Evolutionary conservation across 2,888 invertebrate species (phyloP), one percentile per base, ranked within the genome.

Genomic region (Scaeva pyrastri): DNA sequence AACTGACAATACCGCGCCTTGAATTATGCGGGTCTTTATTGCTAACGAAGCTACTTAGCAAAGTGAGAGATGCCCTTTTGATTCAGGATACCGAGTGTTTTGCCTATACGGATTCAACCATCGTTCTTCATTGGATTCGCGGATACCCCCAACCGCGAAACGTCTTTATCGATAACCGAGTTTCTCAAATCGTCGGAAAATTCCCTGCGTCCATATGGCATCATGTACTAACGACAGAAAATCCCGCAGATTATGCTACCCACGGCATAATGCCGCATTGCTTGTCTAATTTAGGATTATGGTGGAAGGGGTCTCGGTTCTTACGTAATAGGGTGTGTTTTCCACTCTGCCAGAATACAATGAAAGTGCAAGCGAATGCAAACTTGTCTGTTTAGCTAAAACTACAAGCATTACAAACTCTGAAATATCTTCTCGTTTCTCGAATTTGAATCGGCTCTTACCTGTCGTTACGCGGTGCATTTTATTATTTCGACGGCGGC

Each of bases 81-180:
- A 12, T 41, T 41, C 11, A 41, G 1, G 41, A 41, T 2, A 41
- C 41, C 41, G 41, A 41, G 4, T 41, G 41, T 12, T 41, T 41
- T 41, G 41, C 41, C 41, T 41, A 41, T 41, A 41, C 41, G 41
- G 41, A 41, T 41, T 31, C 52, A 56, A 26, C 76, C 73, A 2
- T 81, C 77, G 10, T 74, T 12, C 11, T 41, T 41, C 72, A 88
- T 21, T 91, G 90, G 90, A 72, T 76, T 12, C 64, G 89, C 6
- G 90, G 88, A 89, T 14, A 12, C 14, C 41, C 41, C 12, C 12
- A 4, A 41, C 41, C 41, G 41, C 1, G 14, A 41, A 41, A 41
- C 14, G 11, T 41, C 1, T 41, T 14, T 14, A 14, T 41, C 14
- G 14, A 41, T 14, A 41, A 41, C 41, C 8, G 41, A 14, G 14